Base-by-base conservation (phyloP, 2,113 vertebrate genomes). In the Clarias macrocephalus region DNA sequence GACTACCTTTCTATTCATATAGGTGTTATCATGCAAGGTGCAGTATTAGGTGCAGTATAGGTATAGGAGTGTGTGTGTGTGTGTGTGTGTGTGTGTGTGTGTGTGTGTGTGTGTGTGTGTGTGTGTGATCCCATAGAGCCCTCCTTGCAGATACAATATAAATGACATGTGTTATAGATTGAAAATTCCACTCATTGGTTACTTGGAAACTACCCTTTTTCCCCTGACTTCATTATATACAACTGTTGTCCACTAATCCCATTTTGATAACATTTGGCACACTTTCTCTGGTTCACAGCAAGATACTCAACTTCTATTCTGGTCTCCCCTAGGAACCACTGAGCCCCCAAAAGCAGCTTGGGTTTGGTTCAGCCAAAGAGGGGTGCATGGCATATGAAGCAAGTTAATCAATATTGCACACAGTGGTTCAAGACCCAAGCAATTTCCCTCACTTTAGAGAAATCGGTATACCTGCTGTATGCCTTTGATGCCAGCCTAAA, bases 191-290 rank as follows among this genome's bases (percentile, higher is more conserved):
- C 90, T 87, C 91, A 89, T 73, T 88, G 89, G 94, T 94, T 95
- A 91, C 95, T 95, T 93, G 93, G 95, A 94, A 94, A 95, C 94
- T 92, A 91, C 89, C 88, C 87, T 85, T 89, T 89, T 82, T 75
- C 89, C 89, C 82, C 89, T 90, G 92, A 84, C 89, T 94, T 93
- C 93, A 94, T 94, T 90, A 90, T 93, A 93, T 93, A 93, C 94
- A 93, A 95, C 93, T 95, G 94, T 94, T 91, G 91, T 94, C 92
- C 93, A 90, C 94, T 95, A 95, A 95, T 96, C 94, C 94, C 94
- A 93, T 94, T 95, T 95, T 96, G 94, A 96, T 96, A 95, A 94
- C 94, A 95, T 95, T 95, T 95, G 95, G 95, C 95, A 96, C 94
- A 95, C 92, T 95, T 95, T 95, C 94, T 95, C 95, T 95, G 94